Conservation (phyloP, 2,797 vertebrate species). For the Alectoris magna region DNA sequence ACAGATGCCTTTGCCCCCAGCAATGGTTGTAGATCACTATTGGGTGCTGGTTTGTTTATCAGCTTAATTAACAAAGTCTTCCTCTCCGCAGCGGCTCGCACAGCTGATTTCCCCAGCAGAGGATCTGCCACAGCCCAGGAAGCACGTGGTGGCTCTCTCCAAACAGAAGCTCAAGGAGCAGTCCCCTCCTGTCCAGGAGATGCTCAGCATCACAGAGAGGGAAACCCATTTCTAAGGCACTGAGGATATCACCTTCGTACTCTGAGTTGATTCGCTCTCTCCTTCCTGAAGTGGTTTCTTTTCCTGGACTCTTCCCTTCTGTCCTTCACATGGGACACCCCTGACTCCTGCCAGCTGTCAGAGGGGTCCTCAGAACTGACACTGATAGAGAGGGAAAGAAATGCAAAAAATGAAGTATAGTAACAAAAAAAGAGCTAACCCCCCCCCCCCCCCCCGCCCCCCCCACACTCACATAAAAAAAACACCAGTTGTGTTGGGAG, state of each 20-base stretch:
- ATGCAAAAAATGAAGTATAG: not conserved
- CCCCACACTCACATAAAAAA: no score
- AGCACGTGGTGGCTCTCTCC: fast-evolving
- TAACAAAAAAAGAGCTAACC: not conserved
- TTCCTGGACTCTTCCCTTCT: not conserved
- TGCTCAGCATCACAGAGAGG: constrained; percentile 72
- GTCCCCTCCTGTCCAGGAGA: constrained; percentile 21
- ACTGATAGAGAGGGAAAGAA: not conserved
- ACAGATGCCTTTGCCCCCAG: constrained; percentile 54
- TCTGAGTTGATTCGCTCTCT: not conserved
- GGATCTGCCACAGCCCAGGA: constrained; percentile 76
- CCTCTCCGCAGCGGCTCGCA: constrained; percentile 67
- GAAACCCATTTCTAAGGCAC: constrained; percentile 77
- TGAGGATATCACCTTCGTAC: not conserved
- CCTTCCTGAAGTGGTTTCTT: not conserved
- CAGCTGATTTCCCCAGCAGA: constrained; percentile 73
- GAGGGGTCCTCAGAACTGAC: not conserved
- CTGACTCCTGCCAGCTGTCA: not conserved
- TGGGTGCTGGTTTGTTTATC: not conserved
- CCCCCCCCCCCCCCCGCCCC: no score
- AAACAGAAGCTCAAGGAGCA: not conserved
- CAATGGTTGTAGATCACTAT: not conserved
- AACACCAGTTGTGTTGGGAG: fast-evolving
- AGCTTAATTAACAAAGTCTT: constrained; percentile 43
- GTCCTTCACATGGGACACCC: not conserved